Conservation (phyloP, 2,888 invertebrate genomes). For the Cepaea hortensis region DNA sequence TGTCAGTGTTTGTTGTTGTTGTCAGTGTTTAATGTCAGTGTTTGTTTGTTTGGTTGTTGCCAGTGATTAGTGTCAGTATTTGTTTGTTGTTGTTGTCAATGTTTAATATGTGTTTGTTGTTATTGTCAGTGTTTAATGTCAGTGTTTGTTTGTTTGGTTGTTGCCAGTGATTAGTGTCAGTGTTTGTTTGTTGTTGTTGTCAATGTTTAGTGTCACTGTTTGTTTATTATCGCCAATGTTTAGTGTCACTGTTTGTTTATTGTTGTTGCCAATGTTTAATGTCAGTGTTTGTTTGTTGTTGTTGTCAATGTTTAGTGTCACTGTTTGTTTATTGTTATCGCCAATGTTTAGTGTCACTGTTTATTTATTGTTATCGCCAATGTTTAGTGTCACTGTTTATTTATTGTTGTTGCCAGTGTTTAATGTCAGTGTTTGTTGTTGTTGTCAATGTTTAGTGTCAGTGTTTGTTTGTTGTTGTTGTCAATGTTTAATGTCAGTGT, state of each 20-base stretch:
- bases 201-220: background rate
- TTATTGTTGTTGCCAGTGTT: background rate
- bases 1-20: background rate
- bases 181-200: background rate
- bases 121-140: background rate
- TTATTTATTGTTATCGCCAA: background rate
- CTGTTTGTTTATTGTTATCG: background rate
- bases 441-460: background rate
- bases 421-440: background rate
- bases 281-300: background rate
- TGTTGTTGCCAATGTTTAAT: background rate
- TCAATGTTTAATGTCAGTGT: background rate
- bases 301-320: background rate
- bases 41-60: background rate
- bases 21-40: background rate
- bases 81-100: background rate
- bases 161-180: background rate
- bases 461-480: background rate
- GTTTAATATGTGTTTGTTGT: background rate
- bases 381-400: conserved; percentile 81
- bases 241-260: conserved; percentile 80
- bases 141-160: background rate
- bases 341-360: background rate
- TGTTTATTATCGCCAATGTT: background rate
- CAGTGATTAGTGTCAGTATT: background rate